Base-by-base conservation (phyloP, 2,888 invertebrate genomes). In the Eristalis intricaria region DNA sequence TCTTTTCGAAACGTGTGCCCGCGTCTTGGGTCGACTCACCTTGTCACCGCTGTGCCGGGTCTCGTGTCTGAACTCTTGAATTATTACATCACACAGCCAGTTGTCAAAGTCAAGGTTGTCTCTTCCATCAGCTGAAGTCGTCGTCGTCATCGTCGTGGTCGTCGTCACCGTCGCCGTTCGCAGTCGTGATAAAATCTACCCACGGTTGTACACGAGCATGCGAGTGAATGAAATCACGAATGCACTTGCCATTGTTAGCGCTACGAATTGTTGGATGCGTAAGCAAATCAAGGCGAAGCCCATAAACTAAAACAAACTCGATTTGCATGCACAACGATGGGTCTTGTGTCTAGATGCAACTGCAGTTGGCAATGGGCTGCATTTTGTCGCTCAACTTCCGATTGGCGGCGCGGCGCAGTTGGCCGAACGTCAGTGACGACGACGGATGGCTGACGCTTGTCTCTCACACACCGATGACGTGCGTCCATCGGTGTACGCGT, bases 101-200 rank as follows among this genome's bases (percentile, higher is more conserved):
- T 77, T 82, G 85, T 86, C 85, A 86, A 86, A 82, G 85, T 86
- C 85, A 82, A 86, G 82, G 85, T 78, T 86, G 78, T 22, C 74
- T 56, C 22, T 61, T 11, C 82, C 69, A 70, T 26, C 60, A 15
- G 60, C 13, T 10, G 26, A 13, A 60, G 26, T 23, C 60, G 10
- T 43, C 50, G 19, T 19, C 50, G 43, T 50, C 43, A 50, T 19
- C 43, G 50, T 19, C 50, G 50, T 50, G n/a, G 10, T 43, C 50
- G 19, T 19, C 50, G 43, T 50, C 43, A 50, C 43, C 43, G 50
- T 19, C 50, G 50, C n/a, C 50, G 50, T 5, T 8, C 19, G 19
- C 60, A 13, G 15, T 23, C 60, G 26, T 60, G 60, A 50, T 50
- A 50, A 50, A 19, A 50, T 50, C 50, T 50, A 8, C 43, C 43